A percentile compares a stretch with the other conserved stretches of the same genome.
Conservation (phyloP, 1,140 invertebrate species). For the Zaprionus ghesquierei region DNA sequence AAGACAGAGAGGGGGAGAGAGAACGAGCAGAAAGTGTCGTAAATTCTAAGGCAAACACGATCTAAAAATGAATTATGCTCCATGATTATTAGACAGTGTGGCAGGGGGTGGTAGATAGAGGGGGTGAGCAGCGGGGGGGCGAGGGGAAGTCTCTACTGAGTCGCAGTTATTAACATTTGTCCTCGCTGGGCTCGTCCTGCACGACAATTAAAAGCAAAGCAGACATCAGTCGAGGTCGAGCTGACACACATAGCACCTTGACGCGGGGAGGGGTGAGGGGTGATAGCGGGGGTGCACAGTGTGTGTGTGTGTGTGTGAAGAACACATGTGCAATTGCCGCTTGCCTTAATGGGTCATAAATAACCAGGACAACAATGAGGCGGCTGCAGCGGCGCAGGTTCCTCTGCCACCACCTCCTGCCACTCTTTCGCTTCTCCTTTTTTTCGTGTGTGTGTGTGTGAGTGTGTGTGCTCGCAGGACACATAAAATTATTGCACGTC, state of each 20-base stretch:
- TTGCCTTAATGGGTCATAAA: slow-evolving; percentile 79
- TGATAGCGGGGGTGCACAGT: not conserved
- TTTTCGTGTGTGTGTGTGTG: too few species aligned
- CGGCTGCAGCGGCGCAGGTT: slow-evolving; percentile 55
- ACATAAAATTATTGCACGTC: slow-evolving; percentile 75
- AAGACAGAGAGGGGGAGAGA: not conserved
- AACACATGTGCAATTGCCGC: slow-evolving; percentile 80
- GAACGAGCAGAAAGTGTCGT: slow-evolving; percentile 42
- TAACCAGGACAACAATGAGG: slow-evolving; percentile 77
- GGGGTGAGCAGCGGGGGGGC: not conserved
- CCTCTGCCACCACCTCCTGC: not conserved
- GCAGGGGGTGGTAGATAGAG: not conserved
- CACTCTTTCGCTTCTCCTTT: slow-evolving; percentile 18
- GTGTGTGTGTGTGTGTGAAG: slow-evolving; percentile 73
- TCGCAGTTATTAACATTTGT: slow-evolving; percentile 76
- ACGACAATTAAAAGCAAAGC: slow-evolving; percentile 65
- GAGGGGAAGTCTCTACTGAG: not conserved
- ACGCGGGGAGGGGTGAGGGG: not conserved
- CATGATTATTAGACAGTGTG: slow-evolving; percentile 71
- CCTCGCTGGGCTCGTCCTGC: slow-evolving; percentile 12
- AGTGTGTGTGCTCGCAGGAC: slow-evolving; percentile 52
- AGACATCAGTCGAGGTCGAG: slow-evolving; percentile 28
- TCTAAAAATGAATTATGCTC: slow-evolving; percentile 64
- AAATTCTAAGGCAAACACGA: slow-evolving; percentile 67
- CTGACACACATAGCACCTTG: slow-evolving; percentile 66